Evolutionary conservation across 2,888 invertebrate genomes (phyloP).

Genomic region (Folsomia manolachei): DNA sequence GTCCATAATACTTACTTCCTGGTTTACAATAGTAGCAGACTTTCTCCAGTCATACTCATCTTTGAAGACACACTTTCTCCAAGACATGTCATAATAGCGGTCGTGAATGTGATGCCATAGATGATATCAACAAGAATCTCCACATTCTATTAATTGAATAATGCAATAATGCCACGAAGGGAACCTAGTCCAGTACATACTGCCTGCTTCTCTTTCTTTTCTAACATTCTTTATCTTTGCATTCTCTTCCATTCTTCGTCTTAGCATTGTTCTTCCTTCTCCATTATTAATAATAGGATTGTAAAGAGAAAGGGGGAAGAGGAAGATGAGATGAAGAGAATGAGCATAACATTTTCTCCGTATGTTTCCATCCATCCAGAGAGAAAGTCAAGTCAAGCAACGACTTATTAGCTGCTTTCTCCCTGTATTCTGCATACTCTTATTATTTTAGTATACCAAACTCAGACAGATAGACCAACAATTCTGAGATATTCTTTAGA

Average conservation of each 20-base stretch:
- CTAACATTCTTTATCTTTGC: too few relatives aligned
- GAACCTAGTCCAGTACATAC: background rate
- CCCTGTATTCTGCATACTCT: background rate
- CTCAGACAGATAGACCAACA: too few relatives aligned
- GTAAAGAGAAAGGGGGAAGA: background rate
- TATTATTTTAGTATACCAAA: background rate
- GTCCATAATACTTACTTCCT: too few relatives aligned
- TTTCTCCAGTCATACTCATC: too few relatives aligned
- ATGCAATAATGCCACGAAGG: background rate
- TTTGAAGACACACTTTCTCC: too few relatives aligned
- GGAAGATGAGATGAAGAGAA: background rate
- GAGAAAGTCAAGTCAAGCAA: background rate
- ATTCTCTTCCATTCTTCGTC: too few relatives aligned
- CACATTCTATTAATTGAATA: background rate
- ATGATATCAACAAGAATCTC: too few relatives aligned
- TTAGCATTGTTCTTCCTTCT: background rate
- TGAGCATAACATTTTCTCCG: background rate
- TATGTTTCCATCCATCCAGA: background rate
- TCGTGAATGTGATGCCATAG: too few relatives aligned
- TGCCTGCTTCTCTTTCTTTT: too few relatives aligned
- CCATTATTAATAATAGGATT: background rate
- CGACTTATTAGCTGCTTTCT: background rate
- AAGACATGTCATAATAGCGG: too few relatives aligned
- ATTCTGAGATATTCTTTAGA: background rate
- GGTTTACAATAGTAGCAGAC: too few relatives aligned